Evolutionary conservation across 2,113 vertebrate species (phyloP).

Genomic region (Pachycephala philippinensis): DNA sequence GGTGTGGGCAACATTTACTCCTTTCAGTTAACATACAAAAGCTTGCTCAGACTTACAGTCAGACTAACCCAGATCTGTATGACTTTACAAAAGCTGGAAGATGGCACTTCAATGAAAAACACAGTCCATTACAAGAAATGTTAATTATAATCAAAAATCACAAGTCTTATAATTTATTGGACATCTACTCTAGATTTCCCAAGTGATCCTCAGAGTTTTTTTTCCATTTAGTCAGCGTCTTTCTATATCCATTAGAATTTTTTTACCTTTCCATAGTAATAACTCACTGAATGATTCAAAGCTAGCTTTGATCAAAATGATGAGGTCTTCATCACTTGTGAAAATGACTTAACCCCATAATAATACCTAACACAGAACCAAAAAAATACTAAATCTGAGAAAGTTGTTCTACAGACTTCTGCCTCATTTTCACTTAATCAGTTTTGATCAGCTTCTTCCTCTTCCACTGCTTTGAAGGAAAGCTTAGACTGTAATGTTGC

Average conservation of each 20-base stretch:
- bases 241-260: not conserved
- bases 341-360: not conserved
- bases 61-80: not conserved
- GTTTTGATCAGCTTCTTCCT: not conserved
- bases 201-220: not conserved
- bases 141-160: not conserved
- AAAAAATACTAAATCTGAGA: not conserved
- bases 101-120: not conserved
- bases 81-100: not conserved
- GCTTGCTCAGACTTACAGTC: not conserved
- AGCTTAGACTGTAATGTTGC: not conserved
- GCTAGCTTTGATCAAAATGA: not conserved
- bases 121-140: not conserved
- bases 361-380: not conserved
- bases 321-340: not conserved
- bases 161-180: not conserved
- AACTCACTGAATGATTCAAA: not conserved
- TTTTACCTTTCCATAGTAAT: not conserved
- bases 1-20: not conserved
- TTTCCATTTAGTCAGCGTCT: not conserved
- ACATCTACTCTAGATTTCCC: not conserved
- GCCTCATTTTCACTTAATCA: not conserved
- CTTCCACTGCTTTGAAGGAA: not conserved
- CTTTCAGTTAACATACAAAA: not conserved
- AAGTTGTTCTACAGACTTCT: not conserved